Conservation (phyloP, 2,888 invertebrate species). For the Lepidonotus clava region DNA sequence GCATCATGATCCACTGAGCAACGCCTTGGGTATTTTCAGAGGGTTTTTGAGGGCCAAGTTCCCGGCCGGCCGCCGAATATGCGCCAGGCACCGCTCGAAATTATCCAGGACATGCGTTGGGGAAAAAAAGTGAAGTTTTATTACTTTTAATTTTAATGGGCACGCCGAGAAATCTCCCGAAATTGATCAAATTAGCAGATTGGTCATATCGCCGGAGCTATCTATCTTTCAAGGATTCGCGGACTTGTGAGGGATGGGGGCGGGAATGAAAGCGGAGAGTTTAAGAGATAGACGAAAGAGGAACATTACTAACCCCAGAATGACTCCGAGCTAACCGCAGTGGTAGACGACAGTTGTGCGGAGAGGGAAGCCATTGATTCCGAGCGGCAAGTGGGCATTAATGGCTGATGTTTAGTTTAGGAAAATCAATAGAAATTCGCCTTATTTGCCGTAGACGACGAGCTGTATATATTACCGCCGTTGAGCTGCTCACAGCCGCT, state of each 20-base stretch:
- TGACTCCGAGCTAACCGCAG: too few species aligned
- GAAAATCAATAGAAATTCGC: slow-evolving; percentile 8
- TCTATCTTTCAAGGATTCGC: slow-evolving; percentile 9
- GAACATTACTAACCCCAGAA: neutral
- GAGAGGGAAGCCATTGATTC: neutral
- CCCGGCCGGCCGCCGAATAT: neutral
- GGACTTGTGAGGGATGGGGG: neutral
- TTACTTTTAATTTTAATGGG: slow-evolving; percentile 40
- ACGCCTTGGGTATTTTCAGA: neutral
- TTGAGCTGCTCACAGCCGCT: too few species aligned
- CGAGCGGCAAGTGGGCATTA: neutral
- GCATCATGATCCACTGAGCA: neutral
- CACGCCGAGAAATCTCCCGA: neutral
- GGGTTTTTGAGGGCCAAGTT: too few species aligned
- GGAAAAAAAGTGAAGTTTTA: slow-evolving; percentile 8
- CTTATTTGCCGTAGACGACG: neutral
- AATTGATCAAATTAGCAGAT: slow-evolving; percentile 31
- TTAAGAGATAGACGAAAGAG: neutral
- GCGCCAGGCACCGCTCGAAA: slow-evolving; percentile 20
- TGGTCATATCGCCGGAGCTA: neutral
- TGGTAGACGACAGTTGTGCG: neutral
- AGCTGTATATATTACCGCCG: neutral
- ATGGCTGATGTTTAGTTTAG: neutral
- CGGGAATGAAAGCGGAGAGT: neutral
- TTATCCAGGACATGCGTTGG: neutral